A percentile compares a stretch with the other conserved stretches of the same genome.
Conservation (phyloP, 2,113 vertebrate genomes). For the Ondatra zibethicus region DNA sequence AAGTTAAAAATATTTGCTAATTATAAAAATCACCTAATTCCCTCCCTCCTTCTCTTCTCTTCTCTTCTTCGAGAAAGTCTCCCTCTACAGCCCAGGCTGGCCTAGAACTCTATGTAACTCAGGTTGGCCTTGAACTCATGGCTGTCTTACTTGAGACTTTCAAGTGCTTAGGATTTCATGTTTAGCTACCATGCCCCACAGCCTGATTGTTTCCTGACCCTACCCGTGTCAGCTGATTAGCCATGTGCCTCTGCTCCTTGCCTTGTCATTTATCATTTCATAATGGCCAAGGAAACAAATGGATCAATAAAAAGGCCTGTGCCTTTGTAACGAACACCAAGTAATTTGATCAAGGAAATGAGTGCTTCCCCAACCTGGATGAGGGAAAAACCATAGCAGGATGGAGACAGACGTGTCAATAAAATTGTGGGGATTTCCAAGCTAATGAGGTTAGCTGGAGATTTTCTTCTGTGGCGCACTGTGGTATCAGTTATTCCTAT, state of each 20-base stretch:
- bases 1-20: neutral
- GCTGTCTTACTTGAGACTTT: neutral
- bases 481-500: neutral
- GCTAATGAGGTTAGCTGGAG: neutral
- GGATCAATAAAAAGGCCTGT: neutral
- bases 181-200: too few species aligned
- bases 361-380: neutral
- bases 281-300: neutral
- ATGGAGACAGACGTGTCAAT: too few species aligned
- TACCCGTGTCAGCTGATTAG: neutral
- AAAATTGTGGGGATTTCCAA: neutral
- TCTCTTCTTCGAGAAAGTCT: neutral
- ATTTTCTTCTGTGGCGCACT: neutral
- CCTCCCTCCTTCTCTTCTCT: neutral
- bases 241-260: neutral
- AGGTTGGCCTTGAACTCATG: neutral
- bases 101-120: neutral
- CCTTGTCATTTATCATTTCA: neutral
- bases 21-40: neutral
- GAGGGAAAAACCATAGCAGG: neutral
- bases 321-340: neutral
- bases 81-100: neutral
- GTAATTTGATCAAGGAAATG: neutral
- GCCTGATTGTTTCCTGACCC: neutral
- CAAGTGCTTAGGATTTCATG: neutral